Evolutionary conservation across 2,113 vertebrate species (phyloP), one percentile per base, ranked within the genome.

Genomic region (Struthidea cinerea): DNA sequence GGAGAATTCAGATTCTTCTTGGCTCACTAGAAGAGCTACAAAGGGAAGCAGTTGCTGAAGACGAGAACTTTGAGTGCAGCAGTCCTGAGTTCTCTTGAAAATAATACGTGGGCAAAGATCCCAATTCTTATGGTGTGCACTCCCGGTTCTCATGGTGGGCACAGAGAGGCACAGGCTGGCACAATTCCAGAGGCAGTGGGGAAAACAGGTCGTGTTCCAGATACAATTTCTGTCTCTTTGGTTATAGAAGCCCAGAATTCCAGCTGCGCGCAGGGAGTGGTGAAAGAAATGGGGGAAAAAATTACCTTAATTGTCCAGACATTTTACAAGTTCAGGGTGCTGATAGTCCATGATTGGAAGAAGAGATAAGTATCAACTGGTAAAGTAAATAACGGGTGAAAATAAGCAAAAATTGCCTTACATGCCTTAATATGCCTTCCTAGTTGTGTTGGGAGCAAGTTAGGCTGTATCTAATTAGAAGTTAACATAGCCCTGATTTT

Each of bases 391-490:
- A 89, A 77, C 50, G 17, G 27, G 14, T 55, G 26, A 41, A 69
- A 84, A 84, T 35, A 17, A 32, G 19, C 33, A 50, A 90, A 81
- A 86, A 46, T 9, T 61, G 6, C 18, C 50, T 30, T 53, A 9
- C 7, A 7, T 70, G n/a, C 63, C 64, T 84, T 78, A 59, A 44
- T 68, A 6, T 74, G 13, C 60, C 33, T 77, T 83, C 35, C 21
- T 50, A 14, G 10, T 53, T 84, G 35, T 37, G 52, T 74, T 90
- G 75, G 76, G 71, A 61, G 59, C 39, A 86, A 84, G 73, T 86
- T 88, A 27, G 42, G 35, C 89, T 92, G 16, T 37, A 37, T 85
- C 30, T 90, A 94, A 94, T 95, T 81, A 90, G 94, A 57, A 90
- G 91, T 74, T 90, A 79, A 23, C 75, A 56, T 21, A 41, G 69